Percentiles rank a stretch among this genome's conserved stretches.
phyloP scores from a whole-genome alignment of 2,113 vertebrate species.

The Tetrax tetrax region DNA sequence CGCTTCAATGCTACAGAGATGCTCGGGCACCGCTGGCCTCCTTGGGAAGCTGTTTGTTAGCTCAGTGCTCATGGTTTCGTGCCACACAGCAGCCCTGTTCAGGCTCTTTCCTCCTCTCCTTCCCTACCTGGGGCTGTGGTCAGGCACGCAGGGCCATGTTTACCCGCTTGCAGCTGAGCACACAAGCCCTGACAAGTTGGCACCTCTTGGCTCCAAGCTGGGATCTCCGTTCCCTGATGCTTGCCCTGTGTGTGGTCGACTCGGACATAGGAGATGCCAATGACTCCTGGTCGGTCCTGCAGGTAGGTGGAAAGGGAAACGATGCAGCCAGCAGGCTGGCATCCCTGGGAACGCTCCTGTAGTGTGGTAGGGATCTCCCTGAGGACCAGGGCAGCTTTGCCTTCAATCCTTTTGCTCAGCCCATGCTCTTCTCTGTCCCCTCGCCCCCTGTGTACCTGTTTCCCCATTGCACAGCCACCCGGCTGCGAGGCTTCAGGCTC shows the following conservation, averaged over 20 bases:
- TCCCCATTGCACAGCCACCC: neutral
- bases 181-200: neutral
- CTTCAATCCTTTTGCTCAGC: neutral
- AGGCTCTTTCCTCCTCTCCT: neutral
- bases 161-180: neutral
- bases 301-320: neutral
- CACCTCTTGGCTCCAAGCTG: too few relatives aligned
- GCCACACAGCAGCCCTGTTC: neutral
- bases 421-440: neutral
- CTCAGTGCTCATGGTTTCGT: neutral
- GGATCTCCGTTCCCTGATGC: neutral
- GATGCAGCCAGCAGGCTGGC: neutral
- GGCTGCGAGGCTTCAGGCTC: neutral
- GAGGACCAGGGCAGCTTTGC: neutral
- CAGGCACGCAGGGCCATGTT: neutral
- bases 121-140: neutral
- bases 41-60: neutral
- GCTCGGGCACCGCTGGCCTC: neutral
- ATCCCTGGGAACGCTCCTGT: neutral
- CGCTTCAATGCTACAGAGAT: neutral
- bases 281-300: neutral
- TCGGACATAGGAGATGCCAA: neutral
- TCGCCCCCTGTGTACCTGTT: neutral
- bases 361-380: fast-evolving
- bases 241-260: neutral